Conservation (phyloP, 1,140 invertebrate species). For the Leptonema lineaticorne region DNA sequence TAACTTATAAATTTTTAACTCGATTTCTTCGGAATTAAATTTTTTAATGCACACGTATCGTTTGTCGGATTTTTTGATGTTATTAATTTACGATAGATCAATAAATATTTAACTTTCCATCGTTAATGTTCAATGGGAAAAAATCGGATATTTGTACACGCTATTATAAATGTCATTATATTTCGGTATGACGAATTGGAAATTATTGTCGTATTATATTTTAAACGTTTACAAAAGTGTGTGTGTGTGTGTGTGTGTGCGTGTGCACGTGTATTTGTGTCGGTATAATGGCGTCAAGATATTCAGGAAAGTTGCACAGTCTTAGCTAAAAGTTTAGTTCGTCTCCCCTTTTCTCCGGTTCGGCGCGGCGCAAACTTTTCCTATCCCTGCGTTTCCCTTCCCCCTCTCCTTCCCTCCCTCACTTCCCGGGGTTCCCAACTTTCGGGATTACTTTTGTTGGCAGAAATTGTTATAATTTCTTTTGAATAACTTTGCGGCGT, state of each 20-base stretch:
- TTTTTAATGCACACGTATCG: no score
- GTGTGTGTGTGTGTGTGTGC: not conserved
- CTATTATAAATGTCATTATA: not conserved
- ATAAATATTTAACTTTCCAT: no score
- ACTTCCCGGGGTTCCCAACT: conserved; percentile 27
- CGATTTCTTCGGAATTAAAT: no score
- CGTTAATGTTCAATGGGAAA: no score
- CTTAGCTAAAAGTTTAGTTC: not conserved
- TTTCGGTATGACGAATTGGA: not conserved
- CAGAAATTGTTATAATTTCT: conserved; percentile 43
- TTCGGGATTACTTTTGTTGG: conserved; percentile 41
- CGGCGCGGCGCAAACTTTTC: conserved; percentile 15
- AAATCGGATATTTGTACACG: not conserved
- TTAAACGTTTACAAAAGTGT: not conserved
- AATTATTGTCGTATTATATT: not conserved
- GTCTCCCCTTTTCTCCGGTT: conserved; percentile 1
- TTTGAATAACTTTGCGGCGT: conserved; percentile 43
- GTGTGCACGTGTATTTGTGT: not conserved
- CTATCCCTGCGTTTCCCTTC: not conserved
- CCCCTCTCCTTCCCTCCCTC: not conserved
- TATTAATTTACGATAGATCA: no score
- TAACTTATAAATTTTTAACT: no score
- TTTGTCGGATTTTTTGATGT: no score
- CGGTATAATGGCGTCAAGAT: conserved; percentile 17
- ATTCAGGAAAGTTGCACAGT: conserved; percentile 10